A percentile compares a stretch with the other conserved stretches of the same genome.
Conservation (phyloP, 2,113 vertebrate species). For the Naja naja region DNA sequence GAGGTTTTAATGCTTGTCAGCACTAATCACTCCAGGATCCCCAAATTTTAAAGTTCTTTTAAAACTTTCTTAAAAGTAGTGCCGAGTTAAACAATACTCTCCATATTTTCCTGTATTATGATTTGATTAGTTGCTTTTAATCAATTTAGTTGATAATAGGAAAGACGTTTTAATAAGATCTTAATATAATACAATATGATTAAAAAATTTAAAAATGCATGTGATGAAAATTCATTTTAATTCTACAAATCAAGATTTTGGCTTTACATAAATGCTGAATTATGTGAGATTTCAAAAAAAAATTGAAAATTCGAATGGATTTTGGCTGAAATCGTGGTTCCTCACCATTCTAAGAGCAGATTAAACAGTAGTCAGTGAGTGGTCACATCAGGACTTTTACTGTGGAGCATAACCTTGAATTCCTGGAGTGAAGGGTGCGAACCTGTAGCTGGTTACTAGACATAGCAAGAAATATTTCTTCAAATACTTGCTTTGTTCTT, state of each 20-base stretch:
- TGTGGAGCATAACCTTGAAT: constrained; percentile 48
- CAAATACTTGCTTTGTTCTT: constrained; percentile 76
- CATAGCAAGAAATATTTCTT: constrained; percentile 80
- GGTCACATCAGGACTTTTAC: constrained; percentile 50
- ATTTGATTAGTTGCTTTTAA: constrained; percentile 44
- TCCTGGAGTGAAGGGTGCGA: constrained; percentile 77
- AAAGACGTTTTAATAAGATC: constrained; percentile 41
- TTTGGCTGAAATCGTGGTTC: constrained; percentile 39
- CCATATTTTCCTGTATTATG: constrained; percentile 17
- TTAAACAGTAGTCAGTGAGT: constrained; percentile 1
- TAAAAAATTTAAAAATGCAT: constrained; percentile 27
- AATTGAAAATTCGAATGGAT: constrained; percentile 42
- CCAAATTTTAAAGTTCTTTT: constrained; percentile 61
- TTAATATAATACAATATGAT: constrained; percentile 42
- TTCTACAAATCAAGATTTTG: constrained; percentile 49
- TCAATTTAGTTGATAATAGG: constrained; percentile 53
- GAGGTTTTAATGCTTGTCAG: constrained; percentile 75
- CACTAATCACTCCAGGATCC: constrained; percentile 78
- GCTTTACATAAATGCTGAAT: constrained; percentile 1
- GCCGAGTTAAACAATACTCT: constrained; percentile 38
- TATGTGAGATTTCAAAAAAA: constrained; percentile 29
- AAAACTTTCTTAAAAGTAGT: constrained; percentile 50
- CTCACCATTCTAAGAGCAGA: background rate
- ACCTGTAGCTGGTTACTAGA: constrained; percentile 82
- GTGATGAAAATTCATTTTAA: background rate